phyloP scores from a whole-genome alignment of 2,113 vertebrate species.

The Eptatretus burgeri region DNA sequence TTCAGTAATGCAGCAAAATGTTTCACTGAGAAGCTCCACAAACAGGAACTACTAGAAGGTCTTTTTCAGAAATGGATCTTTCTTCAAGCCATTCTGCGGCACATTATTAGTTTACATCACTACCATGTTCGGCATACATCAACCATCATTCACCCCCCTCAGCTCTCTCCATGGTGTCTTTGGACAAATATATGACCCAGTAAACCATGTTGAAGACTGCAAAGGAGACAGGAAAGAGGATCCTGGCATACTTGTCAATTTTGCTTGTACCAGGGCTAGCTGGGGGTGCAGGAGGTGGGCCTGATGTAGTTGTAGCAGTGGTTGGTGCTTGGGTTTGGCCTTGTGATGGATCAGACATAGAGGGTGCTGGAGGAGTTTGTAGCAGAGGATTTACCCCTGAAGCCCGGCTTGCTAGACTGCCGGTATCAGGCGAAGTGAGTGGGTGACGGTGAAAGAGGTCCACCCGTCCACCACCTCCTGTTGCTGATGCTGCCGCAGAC shows the following conservation, averaged over 20 bases:
- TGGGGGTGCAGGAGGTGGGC: constrained; percentile 9
- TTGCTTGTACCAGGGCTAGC: constrained; percentile 60
- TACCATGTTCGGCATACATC: too few relatives aligned
- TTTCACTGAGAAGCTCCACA: too few relatives aligned
- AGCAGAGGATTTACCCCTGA: constrained; percentile 1
- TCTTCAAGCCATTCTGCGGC: too few relatives aligned
- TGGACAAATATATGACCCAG: constrained; percentile 97
- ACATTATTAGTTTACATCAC: too few relatives aligned
- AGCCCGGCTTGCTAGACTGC: constrained; percentile 3
- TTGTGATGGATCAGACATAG: not conserved
- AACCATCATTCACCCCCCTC: constrained; percentile 32
- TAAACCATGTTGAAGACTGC: constrained; percentile 98
- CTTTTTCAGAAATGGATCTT: too few relatives aligned
- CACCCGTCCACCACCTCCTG: not conserved
- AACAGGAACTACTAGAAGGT: too few relatives aligned
- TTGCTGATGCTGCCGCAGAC: not conserved
- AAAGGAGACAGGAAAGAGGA: constrained; percentile 88
- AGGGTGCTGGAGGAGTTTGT: not conserved
- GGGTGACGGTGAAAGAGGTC: constrained; percentile 5
- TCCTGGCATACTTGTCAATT: constrained; percentile 94
- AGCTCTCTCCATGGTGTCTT: constrained; percentile 61
- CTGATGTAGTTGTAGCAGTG: constrained; percentile 8
- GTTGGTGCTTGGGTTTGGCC: not conserved
- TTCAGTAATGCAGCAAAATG: too few relatives aligned
- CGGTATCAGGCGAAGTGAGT: not conserved